Evolutionary conservation across 2,888 invertebrate genomes (phyloP).

Genomic region (Drosophila mettleri): DNA sequence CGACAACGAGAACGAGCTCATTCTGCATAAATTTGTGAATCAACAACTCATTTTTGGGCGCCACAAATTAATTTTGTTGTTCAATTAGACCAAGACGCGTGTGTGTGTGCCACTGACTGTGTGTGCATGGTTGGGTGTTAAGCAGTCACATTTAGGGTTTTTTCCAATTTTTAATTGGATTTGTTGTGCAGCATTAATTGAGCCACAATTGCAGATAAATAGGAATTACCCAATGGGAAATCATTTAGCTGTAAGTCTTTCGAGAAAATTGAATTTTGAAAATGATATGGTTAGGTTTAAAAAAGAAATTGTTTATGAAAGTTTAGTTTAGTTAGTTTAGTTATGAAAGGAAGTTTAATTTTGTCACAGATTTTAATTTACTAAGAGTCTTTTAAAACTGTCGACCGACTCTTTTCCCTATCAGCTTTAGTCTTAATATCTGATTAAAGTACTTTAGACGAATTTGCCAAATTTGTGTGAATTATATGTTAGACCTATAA

Average conservation of each 20-base stretch:
- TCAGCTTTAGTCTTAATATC: no score
- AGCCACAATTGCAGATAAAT: conserved; percentile 6
- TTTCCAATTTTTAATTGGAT: conserved; percentile 45
- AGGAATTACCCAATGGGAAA: conserved; percentile 7
- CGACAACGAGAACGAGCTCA: conserved; percentile 51
- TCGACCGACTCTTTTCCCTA: no score
- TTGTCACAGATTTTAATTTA: no score
- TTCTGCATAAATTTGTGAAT: conserved; percentile 71
- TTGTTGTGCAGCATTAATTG: conserved; percentile 6
- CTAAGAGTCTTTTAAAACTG: no score
- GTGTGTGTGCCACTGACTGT: background rate
- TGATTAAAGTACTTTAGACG: no score
- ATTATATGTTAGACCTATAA: no score
- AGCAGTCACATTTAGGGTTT: conserved; percentile 20
- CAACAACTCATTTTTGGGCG: conserved; percentile 73
- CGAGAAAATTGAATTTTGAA: background rate
- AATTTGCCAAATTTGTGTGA: no score
- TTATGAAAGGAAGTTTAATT: no score
- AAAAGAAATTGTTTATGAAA: background rate
- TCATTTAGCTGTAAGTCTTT: background rate
- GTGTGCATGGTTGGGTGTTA: conserved; percentile 10
- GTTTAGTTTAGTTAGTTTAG: no score
- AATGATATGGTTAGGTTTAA: background rate
- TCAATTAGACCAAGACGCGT: conserved; percentile 58
- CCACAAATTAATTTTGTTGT: conserved; percentile 73